A percentile compares a stretch with the other conserved stretches of the same genome.
Conservation (phyloP, 1,140 invertebrate genomes). For the Caligus rogercresseyi region DNA sequence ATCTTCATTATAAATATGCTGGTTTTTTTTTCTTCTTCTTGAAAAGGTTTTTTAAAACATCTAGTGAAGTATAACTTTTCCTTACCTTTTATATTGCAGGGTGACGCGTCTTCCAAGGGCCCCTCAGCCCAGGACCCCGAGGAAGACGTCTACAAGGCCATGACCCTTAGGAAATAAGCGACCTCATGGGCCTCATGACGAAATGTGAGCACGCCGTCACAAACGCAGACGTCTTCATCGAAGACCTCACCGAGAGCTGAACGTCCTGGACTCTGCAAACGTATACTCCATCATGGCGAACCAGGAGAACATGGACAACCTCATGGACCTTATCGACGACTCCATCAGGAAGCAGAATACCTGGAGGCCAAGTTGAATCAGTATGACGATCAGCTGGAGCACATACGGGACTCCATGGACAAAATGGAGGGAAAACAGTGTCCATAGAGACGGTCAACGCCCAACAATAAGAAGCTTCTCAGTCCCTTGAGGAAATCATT, state of each 20-base stretch:
- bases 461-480: slow-evolving; percentile 59
- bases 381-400: slow-evolving; percentile 58
- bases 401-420: slow-evolving; percentile 35
- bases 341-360: slow-evolving; percentile 54
- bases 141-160: slow-evolving; percentile 55
- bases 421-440: slow-evolving; percentile 27
- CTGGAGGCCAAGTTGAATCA: slow-evolving; percentile 50
- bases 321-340: slow-evolving; percentile 65
- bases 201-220: slow-evolving; percentile 59
- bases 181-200: slow-evolving; percentile 49
- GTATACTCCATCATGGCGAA: slow-evolving; percentile 67
- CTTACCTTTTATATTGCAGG: too few species aligned
- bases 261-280: slow-evolving; percentile 64
- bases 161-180: slow-evolving; percentile 60
- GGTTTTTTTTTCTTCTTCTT: too few species aligned
- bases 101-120: too few species aligned
- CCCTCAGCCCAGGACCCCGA: slow-evolving; percentile 20
- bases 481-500: slow-evolving; percentile 59
- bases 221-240: slow-evolving; percentile 68
- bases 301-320: slow-evolving; percentile 55
- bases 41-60: too few species aligned
- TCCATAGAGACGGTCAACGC: slow-evolving; percentile 65
- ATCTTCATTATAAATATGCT: too few species aligned
- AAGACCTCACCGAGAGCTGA: slow-evolving; percentile 57
- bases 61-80: too few species aligned